phyloP scores from a whole-genome alignment of 2,888 invertebrate species.

The Dasypolia templi region DNA sequence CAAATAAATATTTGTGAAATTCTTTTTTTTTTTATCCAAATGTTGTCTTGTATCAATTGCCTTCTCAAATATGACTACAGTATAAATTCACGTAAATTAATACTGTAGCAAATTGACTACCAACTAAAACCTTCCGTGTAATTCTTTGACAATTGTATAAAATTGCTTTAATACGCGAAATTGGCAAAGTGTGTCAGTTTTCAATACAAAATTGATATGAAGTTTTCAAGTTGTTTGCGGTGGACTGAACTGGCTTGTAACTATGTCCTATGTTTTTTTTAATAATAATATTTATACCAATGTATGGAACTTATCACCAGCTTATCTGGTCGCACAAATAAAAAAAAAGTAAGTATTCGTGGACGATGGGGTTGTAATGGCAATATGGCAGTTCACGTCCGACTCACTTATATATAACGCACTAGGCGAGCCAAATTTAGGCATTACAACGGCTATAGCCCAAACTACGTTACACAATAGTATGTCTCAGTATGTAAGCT shows the following conservation, averaged over 20 bases:
- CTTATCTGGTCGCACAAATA: conserved; percentile 44
- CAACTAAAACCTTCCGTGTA: neutral
- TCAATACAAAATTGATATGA: too few relatives aligned
- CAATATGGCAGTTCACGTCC: conserved; percentile 42
- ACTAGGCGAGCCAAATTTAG: conserved; percentile 5
- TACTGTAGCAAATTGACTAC: neutral
- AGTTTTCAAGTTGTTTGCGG: neutral
- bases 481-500: neutral
- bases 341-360: conserved; percentile 15
- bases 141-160: neutral
- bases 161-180: neutral
- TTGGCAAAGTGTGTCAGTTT: too few relatives aligned
- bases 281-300: too few relatives aligned
- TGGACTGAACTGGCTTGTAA: too few relatives aligned
- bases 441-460: neutral
- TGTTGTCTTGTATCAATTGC: neutral
- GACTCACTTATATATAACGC: conserved; percentile 31
- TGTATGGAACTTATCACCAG: neutral
- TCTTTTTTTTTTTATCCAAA: too few relatives aligned
- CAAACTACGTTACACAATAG: neutral
- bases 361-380: conserved; percentile 40
- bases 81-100: neutral
- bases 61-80: neutral
- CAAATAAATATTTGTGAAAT: neutral
- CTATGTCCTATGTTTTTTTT: too few relatives aligned